These are phyloP conservation scores for Ectemnius lituratus DNA, from an alignment of 2,888 invertebrate species.

Conservation along the genomic window DNA sequence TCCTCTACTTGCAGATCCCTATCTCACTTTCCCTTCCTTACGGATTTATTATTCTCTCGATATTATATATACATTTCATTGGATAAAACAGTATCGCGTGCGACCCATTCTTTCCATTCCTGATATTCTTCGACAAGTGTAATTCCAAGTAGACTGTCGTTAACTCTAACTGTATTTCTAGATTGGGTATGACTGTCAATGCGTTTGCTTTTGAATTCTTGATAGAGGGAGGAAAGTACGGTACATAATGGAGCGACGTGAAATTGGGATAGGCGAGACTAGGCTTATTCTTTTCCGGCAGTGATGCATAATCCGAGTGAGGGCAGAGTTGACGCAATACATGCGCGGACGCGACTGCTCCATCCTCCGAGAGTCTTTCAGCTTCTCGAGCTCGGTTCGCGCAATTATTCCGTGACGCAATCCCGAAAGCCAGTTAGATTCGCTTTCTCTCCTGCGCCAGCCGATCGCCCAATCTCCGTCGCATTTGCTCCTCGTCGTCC, in stretches of 20 bases:
- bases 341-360: background rate
- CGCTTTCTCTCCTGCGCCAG: conserved; percentile 60
- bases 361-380: background rate
- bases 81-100: no score
- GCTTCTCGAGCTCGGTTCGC: background rate
- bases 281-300: no score
- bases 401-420: conserved; percentile 54
- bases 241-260: background rate
- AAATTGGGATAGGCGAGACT: no score
- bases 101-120: no score
- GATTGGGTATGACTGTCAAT: no score
- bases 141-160: no score
- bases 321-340: conserved; percentile 10
- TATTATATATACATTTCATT: no score
- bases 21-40: background rate
- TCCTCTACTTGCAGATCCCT: conserved; percentile 3
- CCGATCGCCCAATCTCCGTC: conserved; percentile 28
- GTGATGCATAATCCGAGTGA: background rate
- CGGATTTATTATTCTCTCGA: background rate
- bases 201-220: background rate
- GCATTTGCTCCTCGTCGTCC: background rate
- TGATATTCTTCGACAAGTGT: no score
- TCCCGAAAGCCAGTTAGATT: conserved; percentile 42
- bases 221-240: background rate
- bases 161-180: no score